Evolutionary conservation across 1,140 invertebrate species (phyloP).

Genomic region (Pollicipes pollicipes): DNA sequence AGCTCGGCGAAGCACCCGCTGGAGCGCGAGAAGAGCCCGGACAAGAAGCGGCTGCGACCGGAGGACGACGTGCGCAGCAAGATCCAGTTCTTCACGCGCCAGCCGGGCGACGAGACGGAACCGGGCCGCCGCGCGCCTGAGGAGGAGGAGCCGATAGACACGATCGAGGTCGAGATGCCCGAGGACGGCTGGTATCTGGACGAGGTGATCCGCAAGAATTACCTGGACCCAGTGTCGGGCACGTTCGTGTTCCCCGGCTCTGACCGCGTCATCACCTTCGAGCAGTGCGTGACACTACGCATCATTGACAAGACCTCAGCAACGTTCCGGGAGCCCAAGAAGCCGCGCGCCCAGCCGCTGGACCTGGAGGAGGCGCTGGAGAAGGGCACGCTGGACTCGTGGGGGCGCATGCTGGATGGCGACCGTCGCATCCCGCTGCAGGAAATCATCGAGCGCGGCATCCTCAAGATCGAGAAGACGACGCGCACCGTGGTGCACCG

Average conservation of each 20-base stretch:
- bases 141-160: background rate
- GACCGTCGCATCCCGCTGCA: constrained; percentile 43
- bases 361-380: constrained; percentile 54
- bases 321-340: constrained; percentile 51
- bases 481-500: constrained; percentile 24
- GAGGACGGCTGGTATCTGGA: constrained; percentile 57
- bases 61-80: background rate
- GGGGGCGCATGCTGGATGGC: constrained; percentile 47
- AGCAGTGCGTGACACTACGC: constrained; percentile 66
- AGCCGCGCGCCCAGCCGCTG: constrained; percentile 38
- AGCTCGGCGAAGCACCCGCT: background rate
- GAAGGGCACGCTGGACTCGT: constrained; percentile 53
- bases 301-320: constrained; percentile 68
- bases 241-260: constrained; percentile 73
- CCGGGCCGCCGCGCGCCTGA: background rate
- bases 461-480: constrained; percentile 25
- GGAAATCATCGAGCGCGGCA: constrained; percentile 46
- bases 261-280: constrained; percentile 61
- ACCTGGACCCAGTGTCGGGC: constrained; percentile 62
- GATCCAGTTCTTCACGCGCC: background rate
- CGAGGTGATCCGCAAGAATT: constrained; percentile 52
- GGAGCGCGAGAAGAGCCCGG: background rate
- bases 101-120: background rate
- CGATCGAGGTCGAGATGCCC: constrained; percentile 23
- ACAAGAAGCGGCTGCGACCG: background rate